Evolutionary conservation across 2,113 vertebrate genomes (phyloP).

Genomic region (Semnornis frantzii): DNA sequence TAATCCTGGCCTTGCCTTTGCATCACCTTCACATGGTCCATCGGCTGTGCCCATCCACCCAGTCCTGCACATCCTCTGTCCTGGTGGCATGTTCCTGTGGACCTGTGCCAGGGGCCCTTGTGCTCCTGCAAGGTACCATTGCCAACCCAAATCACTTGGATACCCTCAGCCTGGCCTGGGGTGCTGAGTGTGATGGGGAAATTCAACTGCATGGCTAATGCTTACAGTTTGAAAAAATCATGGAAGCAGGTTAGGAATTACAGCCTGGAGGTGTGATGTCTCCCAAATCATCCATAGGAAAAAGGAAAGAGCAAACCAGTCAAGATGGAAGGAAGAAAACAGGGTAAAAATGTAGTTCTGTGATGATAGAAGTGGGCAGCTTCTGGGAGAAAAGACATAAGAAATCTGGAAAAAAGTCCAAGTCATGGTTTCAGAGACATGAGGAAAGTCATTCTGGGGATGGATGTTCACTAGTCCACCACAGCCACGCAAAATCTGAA

Average conservation of each 20-base stretch:
- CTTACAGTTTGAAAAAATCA: not conserved
- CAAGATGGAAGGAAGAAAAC: not conserved
- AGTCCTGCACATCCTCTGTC: not conserved
- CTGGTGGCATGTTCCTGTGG: not conserved
- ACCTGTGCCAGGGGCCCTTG: not conserved
- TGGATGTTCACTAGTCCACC: conserved; percentile 33
- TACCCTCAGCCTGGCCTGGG: not conserved
- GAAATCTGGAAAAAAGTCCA: not conserved
- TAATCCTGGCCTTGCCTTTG: conserved; percentile 44
- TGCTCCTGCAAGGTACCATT: not conserved
- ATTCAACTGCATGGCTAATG: not conserved
- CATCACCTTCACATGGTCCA: conserved; percentile 24
- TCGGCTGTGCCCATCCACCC: not conserved
- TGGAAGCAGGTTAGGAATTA: not conserved
- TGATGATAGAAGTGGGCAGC: not conserved
- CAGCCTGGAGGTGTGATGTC: fast-evolving
- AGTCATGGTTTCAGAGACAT: not conserved
- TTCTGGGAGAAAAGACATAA: not conserved
- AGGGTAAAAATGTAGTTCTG: not conserved
- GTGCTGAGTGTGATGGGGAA: not conserved
- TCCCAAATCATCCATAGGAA: not conserved
- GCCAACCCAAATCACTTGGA: not conserved
- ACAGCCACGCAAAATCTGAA: conserved; percentile 5
- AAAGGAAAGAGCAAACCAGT: not conserved
- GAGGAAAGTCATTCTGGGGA: not conserved